A percentile compares a stretch with the other conserved stretches of the same genome.
Evolutionary conservation across 2,888 invertebrate species (phyloP).

Genomic region (Philopedon plagiatum): DNA sequence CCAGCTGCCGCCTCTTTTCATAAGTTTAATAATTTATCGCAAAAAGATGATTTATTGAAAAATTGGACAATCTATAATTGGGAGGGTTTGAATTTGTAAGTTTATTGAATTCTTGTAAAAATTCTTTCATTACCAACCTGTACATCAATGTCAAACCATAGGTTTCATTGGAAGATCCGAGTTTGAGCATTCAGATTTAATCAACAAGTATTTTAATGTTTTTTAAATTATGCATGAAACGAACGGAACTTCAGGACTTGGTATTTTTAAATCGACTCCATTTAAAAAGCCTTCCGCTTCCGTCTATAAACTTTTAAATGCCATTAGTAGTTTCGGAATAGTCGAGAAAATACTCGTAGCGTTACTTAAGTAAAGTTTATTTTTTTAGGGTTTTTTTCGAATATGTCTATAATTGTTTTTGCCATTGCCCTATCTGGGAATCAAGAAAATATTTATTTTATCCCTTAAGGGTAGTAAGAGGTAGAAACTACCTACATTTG

Average conservation of each 20-base stretch:
- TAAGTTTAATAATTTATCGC: too few species aligned
- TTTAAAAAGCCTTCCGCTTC: not conserved
- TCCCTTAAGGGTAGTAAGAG: too few species aligned
- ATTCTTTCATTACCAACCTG: too few species aligned
- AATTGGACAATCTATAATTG: too few species aligned
- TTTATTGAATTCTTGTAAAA: too few species aligned
- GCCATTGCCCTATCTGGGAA: not conserved
- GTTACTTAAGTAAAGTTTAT: not conserved
- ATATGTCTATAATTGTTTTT: not conserved
- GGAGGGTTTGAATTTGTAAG: too few species aligned
- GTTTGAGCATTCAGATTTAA: not conserved
- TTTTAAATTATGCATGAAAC: not conserved
- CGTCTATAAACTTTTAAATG: constrained; percentile 1
- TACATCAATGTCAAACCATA: too few species aligned
- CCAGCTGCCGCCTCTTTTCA: too few species aligned
- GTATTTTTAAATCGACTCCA: not conserved
- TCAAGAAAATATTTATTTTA: too few species aligned
- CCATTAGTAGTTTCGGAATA: constrained; percentile 3
- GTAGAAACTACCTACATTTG: too few species aligned
- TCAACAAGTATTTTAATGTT: not conserved
- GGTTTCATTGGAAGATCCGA: too few species aligned
- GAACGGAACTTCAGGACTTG: not conserved
- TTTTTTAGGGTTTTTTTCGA: not conserved
- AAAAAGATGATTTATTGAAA: too few species aligned
- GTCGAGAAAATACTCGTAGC: not conserved